Base-by-base conservation (phyloP, 2,888 invertebrate species). In the Meiosimyza decipiens region DNA sequence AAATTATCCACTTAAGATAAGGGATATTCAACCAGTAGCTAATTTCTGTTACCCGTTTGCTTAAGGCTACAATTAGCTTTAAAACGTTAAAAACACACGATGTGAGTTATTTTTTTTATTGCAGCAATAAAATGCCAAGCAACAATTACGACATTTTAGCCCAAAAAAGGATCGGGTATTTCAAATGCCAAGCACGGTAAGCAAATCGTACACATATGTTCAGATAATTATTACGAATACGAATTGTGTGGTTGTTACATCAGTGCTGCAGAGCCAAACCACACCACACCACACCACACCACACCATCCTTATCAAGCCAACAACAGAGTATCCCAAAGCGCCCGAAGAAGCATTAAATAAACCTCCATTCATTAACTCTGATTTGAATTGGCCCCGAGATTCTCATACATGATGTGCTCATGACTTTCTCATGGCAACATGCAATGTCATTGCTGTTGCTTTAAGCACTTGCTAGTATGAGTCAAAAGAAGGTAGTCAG, bases 341-440 rank as follows among this genome's bases (percentile, higher is more conserved):
- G 15, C 18, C 59, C 62, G 40, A 50, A 22, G 62, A 60, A 51
- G 59, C 50, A 60, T 49, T 33, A 69, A 69, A 62, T 62, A 51
- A 70, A 70, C 63, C 70, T 62, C 7, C n/a, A 40, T 70, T 70
- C 70, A 70, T 70, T 62, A 54, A 70, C 70, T 70, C 70, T 70
- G 70, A 70, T 70, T 70, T 70, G 62, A 62, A 47, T 52, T 15
- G 51, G 50, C 52, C 69, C 33, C 63, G 68, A 11, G 50, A 50
- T 60, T n/a, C 33, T 50, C 50, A 50, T 47, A 50, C 63, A 50
- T 22, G 64, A 50, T 22, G 64, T 51, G 69, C 28, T 50, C n/a
- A 6, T 47, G 57, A 18, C 28, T 68, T 22, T 22, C 47, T 40
- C 47, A 40, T 49, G 62, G 16, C 22, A 7, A n/a, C 6, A 18